Conservation (phyloP, 30 jellyfish, hydroid and myxozoan genomes). For the Pelagia noctiluca region DNA sequence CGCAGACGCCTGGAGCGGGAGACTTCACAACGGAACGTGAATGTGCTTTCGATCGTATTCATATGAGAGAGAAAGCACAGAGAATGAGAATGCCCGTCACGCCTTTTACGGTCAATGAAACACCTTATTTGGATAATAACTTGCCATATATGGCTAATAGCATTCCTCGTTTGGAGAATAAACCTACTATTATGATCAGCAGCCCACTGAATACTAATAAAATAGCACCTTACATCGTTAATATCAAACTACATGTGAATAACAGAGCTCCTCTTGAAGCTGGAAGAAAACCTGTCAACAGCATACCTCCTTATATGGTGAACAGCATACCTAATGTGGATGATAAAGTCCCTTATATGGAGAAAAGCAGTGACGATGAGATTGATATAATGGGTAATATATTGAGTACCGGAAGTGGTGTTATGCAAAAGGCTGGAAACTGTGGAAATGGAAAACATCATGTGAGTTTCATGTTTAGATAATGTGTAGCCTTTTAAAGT, state of each 20-base stretch:
- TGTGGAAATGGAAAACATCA: too few relatives aligned
- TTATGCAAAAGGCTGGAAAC: too few relatives aligned
- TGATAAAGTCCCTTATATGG: too few relatives aligned
- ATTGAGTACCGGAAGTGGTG: too few relatives aligned
- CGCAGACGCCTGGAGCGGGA: constrained; percentile 4
- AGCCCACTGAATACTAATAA: neutral
- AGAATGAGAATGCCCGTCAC: neutral
- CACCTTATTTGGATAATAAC: neutral
- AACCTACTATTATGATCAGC: neutral
- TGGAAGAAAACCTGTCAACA: too few relatives aligned
- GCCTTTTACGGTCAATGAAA: neutral
- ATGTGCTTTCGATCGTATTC: neutral
- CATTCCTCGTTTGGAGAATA: neutral
- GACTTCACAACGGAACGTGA: constrained; percentile 1
- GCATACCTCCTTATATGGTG: too few relatives aligned
- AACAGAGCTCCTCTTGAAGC: neutral
- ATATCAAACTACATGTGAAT: neutral
- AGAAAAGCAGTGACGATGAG: too few relatives aligned
- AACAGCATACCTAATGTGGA: too few relatives aligned
- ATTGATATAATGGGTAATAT: too few relatives aligned
- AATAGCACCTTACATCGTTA: neutral
- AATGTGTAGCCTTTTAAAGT: too few relatives aligned
- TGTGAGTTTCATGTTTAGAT: too few relatives aligned
- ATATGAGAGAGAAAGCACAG: neutral
- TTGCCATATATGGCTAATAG: too few relatives aligned